Conservation (phyloP, 2,113 vertebrate species). For the Rafetus swinhoei region DNA sequence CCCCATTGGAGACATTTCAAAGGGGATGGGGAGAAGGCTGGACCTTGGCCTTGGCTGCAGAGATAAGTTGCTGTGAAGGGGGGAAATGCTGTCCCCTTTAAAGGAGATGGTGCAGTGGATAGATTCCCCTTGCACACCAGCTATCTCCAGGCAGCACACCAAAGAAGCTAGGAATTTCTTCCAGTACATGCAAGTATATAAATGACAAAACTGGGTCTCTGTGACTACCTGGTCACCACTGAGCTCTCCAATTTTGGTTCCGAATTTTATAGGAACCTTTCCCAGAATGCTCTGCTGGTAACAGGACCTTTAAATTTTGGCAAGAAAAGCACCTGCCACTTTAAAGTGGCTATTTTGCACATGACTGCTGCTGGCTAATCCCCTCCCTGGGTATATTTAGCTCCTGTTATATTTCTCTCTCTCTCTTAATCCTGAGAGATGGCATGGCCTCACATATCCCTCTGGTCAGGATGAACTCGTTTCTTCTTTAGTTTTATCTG, state of each 20-base stretch:
- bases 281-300: accelerated
- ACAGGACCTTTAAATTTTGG: background rate
- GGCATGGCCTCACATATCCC: constrained; percentile 17
- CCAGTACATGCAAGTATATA: background rate
- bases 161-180: background rate
- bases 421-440: constrained; percentile 27
- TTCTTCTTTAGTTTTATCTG: constrained; percentile 32
- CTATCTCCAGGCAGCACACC: background rate
- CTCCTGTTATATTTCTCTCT: constrained; percentile 7
- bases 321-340: constrained; percentile 40
- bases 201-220: background rate
- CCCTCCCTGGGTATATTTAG: background rate
- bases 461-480: background rate
- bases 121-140: background rate
- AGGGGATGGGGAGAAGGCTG: background rate
- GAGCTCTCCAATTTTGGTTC: background rate
- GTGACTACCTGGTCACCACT: background rate
- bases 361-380: background rate
- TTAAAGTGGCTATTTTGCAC: constrained; percentile 24
- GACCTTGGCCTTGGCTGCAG: constrained; percentile 29
- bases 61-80: constrained; percentile 24
- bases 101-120: background rate
- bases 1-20: background rate
- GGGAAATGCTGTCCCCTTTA: background rate
- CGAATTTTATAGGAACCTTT: background rate